Percentiles rank a stretch among this genome's conserved stretches.
These are phyloP conservation scores for Campylomormyrus numenius DNA, from an alignment of 2,113 vertebrate species.

Conservation along the genomic window DNA sequence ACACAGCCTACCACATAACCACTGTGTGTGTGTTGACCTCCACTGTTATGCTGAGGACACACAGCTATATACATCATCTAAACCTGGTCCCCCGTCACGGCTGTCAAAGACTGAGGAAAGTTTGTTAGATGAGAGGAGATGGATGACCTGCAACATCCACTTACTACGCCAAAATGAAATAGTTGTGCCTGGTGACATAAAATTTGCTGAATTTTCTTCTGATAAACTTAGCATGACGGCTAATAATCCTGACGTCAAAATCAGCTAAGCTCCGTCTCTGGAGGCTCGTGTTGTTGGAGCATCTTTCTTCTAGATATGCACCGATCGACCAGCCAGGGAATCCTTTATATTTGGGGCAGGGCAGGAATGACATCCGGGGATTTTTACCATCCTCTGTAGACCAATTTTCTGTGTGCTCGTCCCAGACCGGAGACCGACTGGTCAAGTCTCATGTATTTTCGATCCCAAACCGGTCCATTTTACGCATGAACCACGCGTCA, in stretches of 20 bases:
- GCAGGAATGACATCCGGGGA: too few relatives aligned
- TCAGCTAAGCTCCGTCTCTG: neutral
- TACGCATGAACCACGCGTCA: too few relatives aligned
- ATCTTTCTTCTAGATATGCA: neutral
- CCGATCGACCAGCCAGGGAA: too few relatives aligned
- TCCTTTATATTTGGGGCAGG: too few relatives aligned
- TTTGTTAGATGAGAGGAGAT: neutral
- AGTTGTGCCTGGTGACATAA: neutral
- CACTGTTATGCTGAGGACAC: neutral
- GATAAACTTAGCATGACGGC: neutral
- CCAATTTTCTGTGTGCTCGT: too few relatives aligned
- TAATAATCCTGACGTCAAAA: neutral
- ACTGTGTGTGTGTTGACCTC: neutral
- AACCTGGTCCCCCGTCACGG: neutral
- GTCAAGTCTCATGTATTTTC: too few relatives aligned
- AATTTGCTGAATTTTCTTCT: neutral
- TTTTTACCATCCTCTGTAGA: too few relatives aligned
- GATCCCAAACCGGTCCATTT: too few relatives aligned
- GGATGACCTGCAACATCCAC: neutral
- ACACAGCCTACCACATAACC: neutral
- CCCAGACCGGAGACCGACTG: too few relatives aligned
- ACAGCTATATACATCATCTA: neutral
- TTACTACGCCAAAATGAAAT: neutral
- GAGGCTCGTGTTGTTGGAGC: neutral
- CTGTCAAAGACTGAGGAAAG: neutral